These are phyloP conservation scores for Nycticryphes semicollaris DNA, from an alignment of 2,113 vertebrate genomes.

Conservation along the genomic window DNA sequence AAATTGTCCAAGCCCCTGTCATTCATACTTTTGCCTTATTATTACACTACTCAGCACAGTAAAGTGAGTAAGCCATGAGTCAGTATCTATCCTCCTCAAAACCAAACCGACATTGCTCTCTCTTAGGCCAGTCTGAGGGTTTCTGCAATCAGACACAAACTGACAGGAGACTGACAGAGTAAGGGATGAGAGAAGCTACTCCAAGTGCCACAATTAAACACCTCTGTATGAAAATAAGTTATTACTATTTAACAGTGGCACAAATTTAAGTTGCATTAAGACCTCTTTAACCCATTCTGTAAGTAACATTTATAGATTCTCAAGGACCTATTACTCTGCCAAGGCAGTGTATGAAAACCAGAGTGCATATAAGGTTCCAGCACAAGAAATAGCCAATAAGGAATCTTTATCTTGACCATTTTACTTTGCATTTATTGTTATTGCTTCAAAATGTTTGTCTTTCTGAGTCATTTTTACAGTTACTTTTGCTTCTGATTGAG, in stretches of 20 bases:
- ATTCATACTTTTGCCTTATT: background rate
- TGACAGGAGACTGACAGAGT: background rate
- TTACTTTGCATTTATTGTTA: background rate
- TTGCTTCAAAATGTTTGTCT: background rate
- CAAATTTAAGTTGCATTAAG: background rate
- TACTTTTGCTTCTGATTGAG: background rate
- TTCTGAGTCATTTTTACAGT: background rate
- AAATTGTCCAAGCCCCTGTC: background rate
- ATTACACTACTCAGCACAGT: background rate
- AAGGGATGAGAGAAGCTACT: background rate
- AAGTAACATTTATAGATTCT: background rate
- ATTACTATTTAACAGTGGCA: background rate
- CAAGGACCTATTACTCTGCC: background rate
- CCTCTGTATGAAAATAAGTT: background rate
- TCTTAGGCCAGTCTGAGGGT: background rate
- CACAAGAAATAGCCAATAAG: background rate
- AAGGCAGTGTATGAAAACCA: background rate
- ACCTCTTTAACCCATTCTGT: background rate
- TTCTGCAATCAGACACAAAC: background rate
- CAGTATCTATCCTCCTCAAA: slow-evolving; percentile 4
- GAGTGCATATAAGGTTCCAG: background rate
- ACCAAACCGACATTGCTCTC: background rate
- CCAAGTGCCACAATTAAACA: background rate
- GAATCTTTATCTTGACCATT: background rate
- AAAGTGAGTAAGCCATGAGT: slow-evolving; percentile 13